Percentiles rank a stretch among this genome's conserved stretches.
phyloP scores from a whole-genome alignment of 2,888 invertebrate genomes.

The Lasiommata megera region DNA sequence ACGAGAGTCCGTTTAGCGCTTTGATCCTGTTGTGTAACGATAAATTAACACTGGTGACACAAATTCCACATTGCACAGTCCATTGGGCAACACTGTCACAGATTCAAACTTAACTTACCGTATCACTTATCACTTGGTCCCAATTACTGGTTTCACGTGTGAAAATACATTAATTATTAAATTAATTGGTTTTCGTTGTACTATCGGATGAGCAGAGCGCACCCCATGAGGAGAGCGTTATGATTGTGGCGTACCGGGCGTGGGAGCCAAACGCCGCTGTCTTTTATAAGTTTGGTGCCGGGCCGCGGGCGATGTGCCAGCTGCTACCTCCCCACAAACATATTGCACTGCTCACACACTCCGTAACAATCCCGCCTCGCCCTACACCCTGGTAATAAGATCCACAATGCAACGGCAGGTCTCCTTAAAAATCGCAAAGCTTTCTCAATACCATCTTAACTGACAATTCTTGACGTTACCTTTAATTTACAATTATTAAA shows the following conservation, averaged over 20 bases:
- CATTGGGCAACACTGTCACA: constrained; percentile 59
- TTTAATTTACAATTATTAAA: constrained; percentile 57
- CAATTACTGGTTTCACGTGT: constrained; percentile 54
- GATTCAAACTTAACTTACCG: constrained; percentile 66
- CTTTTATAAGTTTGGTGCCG: constrained; percentile 78
- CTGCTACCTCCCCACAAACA: constrained; percentile 43
- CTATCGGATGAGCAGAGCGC: constrained; percentile 75
- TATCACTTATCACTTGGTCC: constrained; percentile 80
- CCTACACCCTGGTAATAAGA: constrained; percentile 39
- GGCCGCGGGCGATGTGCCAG: constrained; percentile 67
- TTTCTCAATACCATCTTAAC: constrained; percentile 24
- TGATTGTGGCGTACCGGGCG: constrained; percentile 74
- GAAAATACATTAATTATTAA: constrained; percentile 44
- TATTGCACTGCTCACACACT: constrained; percentile 24
- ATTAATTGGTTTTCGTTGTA: constrained; percentile 52
- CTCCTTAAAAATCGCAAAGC: constrained; percentile 29
- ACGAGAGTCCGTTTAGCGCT: constrained; percentile 48
- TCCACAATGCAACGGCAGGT: constrained; percentile 32
- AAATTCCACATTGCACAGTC: constrained; percentile 67
- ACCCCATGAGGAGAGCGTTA: constrained; percentile 77
- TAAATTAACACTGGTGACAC: constrained; percentile 67
- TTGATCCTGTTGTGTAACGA: constrained; percentile 40
- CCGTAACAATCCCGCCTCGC: constrained; percentile 8
- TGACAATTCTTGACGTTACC: constrained; percentile 41
- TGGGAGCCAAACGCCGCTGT: constrained; percentile 63